Conservation (phyloP, 2,797 vertebrate species). For the Cuculus canorus region DNA sequence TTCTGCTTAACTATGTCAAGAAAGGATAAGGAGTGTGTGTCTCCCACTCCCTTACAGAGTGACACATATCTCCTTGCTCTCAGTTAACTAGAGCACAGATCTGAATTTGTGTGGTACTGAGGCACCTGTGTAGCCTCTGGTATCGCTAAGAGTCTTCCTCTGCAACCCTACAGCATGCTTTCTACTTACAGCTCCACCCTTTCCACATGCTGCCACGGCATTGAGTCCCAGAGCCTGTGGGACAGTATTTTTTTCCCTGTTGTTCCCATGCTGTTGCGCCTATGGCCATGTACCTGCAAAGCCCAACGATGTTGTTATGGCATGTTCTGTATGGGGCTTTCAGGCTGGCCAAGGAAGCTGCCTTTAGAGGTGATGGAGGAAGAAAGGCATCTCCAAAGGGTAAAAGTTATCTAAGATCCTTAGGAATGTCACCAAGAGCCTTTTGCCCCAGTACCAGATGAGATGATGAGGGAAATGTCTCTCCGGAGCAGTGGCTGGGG, state of each 20-base stretch:
- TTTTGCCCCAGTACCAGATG: not conserved
- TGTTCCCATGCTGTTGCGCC: not conserved
- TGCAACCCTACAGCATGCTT: not conserved
- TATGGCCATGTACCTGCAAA: not conserved
- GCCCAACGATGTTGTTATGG: not conserved
- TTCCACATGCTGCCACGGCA: fast-evolving
- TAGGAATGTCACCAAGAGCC: not conserved
- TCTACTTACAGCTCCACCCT: not conserved
- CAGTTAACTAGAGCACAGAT: not conserved
- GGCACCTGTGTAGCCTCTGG: not conserved
- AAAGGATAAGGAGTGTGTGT: not conserved
- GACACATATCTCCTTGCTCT: not conserved
- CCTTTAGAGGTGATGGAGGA: not conserved
- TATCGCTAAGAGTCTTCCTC: not conserved
- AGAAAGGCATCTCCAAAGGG: not conserved
- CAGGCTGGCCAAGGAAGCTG: not conserved
- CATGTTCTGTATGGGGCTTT: not conserved
- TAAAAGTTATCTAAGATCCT: not conserved
- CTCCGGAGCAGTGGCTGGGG: not conserved
- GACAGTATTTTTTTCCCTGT: not conserved
- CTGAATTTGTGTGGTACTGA: not conserved
- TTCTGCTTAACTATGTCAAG: not conserved
- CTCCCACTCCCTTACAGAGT: not conserved
- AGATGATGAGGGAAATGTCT: not conserved
- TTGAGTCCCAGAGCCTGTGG: not conserved